phyloP scores from a whole-genome alignment of 92 coral and sea anemone species.

The Parazoanthus atlanticus region DNA sequence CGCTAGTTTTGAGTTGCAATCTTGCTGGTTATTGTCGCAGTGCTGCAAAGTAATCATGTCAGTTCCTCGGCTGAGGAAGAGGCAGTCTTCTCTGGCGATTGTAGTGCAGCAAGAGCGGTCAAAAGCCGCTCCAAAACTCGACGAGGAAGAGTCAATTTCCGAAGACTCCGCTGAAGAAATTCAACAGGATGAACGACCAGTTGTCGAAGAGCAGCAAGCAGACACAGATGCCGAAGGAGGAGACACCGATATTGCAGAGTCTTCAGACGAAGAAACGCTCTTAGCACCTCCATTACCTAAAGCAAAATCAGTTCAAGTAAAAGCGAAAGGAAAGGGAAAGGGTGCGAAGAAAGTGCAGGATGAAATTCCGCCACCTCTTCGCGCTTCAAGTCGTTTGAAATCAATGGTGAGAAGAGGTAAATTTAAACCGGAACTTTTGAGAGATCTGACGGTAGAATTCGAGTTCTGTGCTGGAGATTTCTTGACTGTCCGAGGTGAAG shows the following conservation, averaged over 20 bases:
- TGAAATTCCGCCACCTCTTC: conserved; percentile 48
- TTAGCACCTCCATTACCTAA: conserved; percentile 34
- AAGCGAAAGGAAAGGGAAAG: background rate
- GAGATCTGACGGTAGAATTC: conserved; percentile 74
- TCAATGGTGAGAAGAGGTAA: conserved; percentile 81
- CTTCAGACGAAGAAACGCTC: conserved; percentile 66
- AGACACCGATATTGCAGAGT: conserved; percentile 66
- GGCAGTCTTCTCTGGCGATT: conserved; percentile 76
- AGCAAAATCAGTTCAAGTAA: conserved; percentile 36
- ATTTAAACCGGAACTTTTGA: conserved; percentile 48
- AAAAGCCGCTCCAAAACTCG: conserved; percentile 48
- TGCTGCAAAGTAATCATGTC: background rate
- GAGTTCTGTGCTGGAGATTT: conserved; percentile 84
- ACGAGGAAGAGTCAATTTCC: conserved; percentile 8
- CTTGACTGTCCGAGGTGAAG: conserved; percentile 90
- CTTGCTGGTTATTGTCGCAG: background rate
- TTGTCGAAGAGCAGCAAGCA: conserved; percentile 42
- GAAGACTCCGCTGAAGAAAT: conserved; percentile 54
- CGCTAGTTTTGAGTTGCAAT: conserved; percentile 13
- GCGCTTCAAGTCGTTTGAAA: conserved; percentile 83
- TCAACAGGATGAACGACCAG: background rate
- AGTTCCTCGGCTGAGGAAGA: conserved; percentile 58
- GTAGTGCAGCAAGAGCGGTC: conserved; percentile 72
- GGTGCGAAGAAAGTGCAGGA: background rate
- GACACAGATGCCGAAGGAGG: conserved; percentile 72